phyloP scores from a whole-genome alignment of 2,888 invertebrate species.

The Andrena chrysosceles region DNA sequence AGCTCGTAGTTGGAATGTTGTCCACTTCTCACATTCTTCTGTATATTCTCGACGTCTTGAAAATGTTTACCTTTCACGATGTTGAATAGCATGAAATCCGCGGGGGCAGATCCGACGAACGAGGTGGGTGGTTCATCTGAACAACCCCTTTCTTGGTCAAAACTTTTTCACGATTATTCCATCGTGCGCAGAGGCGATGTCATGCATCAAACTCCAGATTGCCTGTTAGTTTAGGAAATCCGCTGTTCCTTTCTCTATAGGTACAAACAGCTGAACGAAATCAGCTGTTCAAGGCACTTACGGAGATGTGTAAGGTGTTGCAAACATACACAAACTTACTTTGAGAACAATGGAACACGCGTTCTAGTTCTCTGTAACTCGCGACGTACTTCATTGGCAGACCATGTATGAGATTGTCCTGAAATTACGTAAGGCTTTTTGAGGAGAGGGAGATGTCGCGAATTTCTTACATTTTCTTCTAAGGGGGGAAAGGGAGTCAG shows the following conservation, averaged over 20 bases:
- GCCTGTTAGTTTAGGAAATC: background rate
- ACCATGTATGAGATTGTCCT: background rate
- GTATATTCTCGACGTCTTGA: background rate
- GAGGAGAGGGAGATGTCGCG: too few relatives aligned
- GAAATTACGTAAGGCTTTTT: too few relatives aligned
- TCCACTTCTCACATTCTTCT: background rate
- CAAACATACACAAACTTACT: background rate
- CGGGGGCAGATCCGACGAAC: background rate
- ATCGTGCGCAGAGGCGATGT: background rate
- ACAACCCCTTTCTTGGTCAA: background rate
- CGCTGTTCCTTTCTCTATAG: background rate
- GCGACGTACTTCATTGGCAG: background rate
- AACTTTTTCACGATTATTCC: background rate
- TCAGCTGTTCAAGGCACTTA: background rate
- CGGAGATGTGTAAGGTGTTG: background rate
- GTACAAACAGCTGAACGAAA: constrained; percentile 1
- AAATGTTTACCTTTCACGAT: background rate
- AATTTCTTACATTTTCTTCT: too few relatives aligned
- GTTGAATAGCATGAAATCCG: background rate
- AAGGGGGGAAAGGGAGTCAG: too few relatives aligned
- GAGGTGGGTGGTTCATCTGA: background rate
- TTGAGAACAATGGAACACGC: background rate
- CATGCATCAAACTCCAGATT: background rate
- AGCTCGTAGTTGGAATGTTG: too few relatives aligned
- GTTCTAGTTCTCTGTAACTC: background rate